These are phyloP conservation scores for Galbula dea DNA, from an alignment of 2,113 vertebrate species.

Conservation along the genomic window DNA sequence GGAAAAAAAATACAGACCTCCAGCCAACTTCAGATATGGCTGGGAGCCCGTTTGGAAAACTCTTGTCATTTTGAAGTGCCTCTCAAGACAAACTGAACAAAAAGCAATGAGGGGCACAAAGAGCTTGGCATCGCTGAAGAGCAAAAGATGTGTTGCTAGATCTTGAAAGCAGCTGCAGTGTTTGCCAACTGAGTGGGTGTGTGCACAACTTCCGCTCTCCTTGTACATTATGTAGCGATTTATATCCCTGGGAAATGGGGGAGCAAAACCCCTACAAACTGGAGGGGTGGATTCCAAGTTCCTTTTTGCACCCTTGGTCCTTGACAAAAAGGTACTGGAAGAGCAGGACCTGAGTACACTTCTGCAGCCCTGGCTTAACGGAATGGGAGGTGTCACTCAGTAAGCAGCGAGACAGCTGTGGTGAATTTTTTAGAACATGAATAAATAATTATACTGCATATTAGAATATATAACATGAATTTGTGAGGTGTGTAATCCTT, in stretches of 20 bases:
- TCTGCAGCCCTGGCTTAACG: background rate
- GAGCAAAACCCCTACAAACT: background rate
- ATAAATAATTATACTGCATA: background rate
- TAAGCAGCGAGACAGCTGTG: background rate
- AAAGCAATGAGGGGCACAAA: background rate
- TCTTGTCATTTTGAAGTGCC: background rate
- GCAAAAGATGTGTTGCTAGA: background rate
- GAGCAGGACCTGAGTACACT: background rate
- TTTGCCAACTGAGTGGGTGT: background rate
- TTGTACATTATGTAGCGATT: background rate
- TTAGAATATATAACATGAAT: background rate
- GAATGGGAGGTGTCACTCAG: background rate
- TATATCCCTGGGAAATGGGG: background rate
- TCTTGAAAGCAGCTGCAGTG: background rate
- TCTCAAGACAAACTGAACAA: background rate
- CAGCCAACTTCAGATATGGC: constrained; percentile 46
- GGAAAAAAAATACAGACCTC: background rate
- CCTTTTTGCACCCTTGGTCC: background rate
- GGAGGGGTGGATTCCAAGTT: background rate
- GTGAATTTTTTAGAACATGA: background rate
- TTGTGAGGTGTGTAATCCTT: background rate
- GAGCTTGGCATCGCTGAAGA: background rate
- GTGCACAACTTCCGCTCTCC: fast-evolving
- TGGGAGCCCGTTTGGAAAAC: constrained; percentile 28
- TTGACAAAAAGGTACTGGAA: background rate